Base-by-base conservation (phyloP, 2,797 vertebrate species). In the Halcyon badia region DNA sequence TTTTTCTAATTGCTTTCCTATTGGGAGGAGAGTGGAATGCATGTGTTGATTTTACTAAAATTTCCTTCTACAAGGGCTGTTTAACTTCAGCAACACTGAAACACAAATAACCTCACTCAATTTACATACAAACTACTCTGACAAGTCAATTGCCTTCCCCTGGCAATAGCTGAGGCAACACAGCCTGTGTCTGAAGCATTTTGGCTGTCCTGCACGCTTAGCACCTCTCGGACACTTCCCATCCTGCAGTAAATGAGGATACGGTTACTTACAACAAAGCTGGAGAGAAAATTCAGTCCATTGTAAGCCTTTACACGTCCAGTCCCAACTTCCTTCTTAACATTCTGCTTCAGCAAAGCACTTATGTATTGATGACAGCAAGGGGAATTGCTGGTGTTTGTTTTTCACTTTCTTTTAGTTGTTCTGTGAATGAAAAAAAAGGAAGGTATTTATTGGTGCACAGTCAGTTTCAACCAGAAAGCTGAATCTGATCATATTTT, bases 41-140 rank as follows among this genome's bases (percentile, higher is more conserved):
- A 26, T 30, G 48, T 44, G 46, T 51, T 70, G 48, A 69, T 93
- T 92, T 83, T 73, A 41, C 48, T 77, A 56, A 62, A 56, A 62
- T 70, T 79, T 84, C 80, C 51, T 89, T 72, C 64, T 60, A 48
- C 83, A 79, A 69, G 44, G 52, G 39, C 24, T 65, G 28, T 93
- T 91, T 81, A 72, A 78, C 69, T 86, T 90, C 84, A 89, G 37
- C 58, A 90, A 84, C 54, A 30, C 17, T 87, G 66, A 70, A 92
- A 52, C 48, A 68, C 35, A 87, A 95, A 89, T 56, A 84, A 73
- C 48, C 28, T 76, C 22, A 0, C 39, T 90, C 46, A 17, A 56
- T 96, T 89, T 90, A 76, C 49, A 62, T 56, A 62, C 51, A 82
- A 90, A 90, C 37, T 37, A 11, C 58, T 91, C 46, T 82, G 70